Evolutionary conservation across 2,797 vertebrate genomes (phyloP).

Genomic region (Falco rusticolus): DNA sequence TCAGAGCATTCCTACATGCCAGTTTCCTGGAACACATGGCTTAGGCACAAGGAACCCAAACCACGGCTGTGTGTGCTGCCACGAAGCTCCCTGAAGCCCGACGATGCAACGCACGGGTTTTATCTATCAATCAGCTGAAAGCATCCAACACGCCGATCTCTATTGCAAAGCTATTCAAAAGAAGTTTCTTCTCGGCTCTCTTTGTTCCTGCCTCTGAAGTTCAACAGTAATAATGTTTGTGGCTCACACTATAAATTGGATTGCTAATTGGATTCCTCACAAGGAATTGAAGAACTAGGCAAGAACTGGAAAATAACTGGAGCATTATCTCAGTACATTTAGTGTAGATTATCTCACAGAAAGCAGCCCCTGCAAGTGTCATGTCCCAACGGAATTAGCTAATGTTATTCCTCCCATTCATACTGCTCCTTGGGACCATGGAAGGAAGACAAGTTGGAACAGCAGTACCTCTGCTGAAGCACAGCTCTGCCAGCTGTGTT

Average conservation of each 20-base stretch:
- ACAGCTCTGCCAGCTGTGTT: neutral
- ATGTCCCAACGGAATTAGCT: neutral
- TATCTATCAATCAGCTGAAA: neutral
- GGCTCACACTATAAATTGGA: neutral
- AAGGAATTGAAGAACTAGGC: neutral
- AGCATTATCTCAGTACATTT: neutral
- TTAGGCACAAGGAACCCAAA: neutral
- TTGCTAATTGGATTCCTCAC: constrained; percentile 16
- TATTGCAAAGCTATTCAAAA: neutral
- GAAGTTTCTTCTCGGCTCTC: neutral
- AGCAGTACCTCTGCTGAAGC: neutral
- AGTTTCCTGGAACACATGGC: neutral
- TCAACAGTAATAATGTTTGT: neutral
- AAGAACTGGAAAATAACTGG: neutral
- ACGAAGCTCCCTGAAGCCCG: neutral
- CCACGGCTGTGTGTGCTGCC: neutral
- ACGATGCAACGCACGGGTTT: neutral
- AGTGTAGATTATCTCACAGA: neutral
- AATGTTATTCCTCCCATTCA: neutral
- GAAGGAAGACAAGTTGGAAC: neutral
- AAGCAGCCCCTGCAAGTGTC: neutral
- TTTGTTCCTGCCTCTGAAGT: neutral
- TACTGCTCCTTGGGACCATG: neutral
- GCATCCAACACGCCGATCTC: neutral
- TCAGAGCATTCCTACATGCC: rapidly evolving